Evolutionary conservation across 2,888 invertebrate genomes (phyloP), one percentile per base, ranked within the genome.

Genomic region (Heterodera filipjevi): DNA sequence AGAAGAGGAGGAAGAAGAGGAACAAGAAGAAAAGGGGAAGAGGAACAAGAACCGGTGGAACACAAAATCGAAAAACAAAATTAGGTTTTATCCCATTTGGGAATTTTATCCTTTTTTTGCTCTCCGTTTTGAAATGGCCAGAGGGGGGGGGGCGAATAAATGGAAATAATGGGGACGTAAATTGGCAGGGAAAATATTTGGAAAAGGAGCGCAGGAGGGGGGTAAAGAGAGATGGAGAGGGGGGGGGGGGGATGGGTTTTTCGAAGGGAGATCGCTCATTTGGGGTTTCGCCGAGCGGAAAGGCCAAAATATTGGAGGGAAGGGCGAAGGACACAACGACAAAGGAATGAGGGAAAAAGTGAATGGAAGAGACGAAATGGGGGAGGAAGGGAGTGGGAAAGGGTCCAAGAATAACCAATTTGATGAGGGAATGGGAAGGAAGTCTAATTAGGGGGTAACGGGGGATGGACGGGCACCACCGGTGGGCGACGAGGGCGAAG

Each of bases 211-310:
- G 30, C 30, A 12, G 53, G 53, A 22, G 49, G 16, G 49, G 49
- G 53, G 53, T n/a, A n/a, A n/a, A n/a, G 19, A 5, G 53, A 66
- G 66, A 30, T 22, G 59, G 59, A n/a, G 27, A 12, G 10, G 59
- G n/a, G 59, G 59, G 27, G 12, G 16, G 27, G 14, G 68, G 3
- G 68, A 64, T 27, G 68, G 68, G 68, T 49, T 49, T 16, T 12
- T 49, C 49, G 49, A 49, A 49, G 10, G 68, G 35, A 16, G 68
- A 22, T 27, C 68, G 68, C 68, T 68, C 68, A 68, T 68, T 68
- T 68, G 68, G 68, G 59, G 68, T 68, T 68, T 68, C 68, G 68
- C 68, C 68, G 68, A 32, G 68, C 68, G 68, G 68, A 68, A 68
- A 68, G 68, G 35, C 68, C 68, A 68, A 68, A 22, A 68, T 68